Conservation (phyloP, 1,140 invertebrate species). For the Drosophila persimilis region DNA sequence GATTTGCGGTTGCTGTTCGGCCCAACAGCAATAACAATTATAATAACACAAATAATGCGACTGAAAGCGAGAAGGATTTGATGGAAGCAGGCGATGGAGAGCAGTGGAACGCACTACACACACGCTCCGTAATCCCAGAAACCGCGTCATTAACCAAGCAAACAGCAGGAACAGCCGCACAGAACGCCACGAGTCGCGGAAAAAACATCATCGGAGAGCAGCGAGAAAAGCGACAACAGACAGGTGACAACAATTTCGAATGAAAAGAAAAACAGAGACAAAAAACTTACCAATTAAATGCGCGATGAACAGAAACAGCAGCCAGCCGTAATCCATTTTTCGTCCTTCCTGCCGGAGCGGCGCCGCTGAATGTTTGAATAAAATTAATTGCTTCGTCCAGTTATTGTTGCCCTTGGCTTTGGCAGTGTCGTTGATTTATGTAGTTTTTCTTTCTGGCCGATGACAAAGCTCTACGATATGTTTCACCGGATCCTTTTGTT, state of each 20-base stretch:
- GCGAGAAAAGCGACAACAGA: background rate
- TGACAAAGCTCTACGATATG: background rate
- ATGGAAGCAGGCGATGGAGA: conserved; percentile 38
- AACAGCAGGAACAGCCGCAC: conserved; percentile 27
- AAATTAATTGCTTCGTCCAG: conserved; percentile 64
- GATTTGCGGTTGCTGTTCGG: conserved; percentile 65
- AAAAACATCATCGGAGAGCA: conserved; percentile 11
- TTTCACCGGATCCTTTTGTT: conserved; percentile 29
- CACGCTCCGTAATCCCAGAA: conserved; percentile 48
- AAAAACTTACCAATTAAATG: conserved; percentile 71
- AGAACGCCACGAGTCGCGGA: background rate
- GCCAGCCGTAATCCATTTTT: conserved; percentile 73
- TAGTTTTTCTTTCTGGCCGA: conserved; percentile 18
- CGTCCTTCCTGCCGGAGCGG: conserved; percentile 20
- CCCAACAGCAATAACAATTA: conserved; percentile 58
- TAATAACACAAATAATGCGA: conserved; percentile 50
- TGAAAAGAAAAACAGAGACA: conserved; percentile 21
- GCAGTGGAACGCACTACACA: conserved; percentile 42
- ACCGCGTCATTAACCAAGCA: conserved; percentile 49
- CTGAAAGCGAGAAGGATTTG: conserved; percentile 35
- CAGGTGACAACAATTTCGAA: conserved; percentile 1
- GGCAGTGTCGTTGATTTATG: conserved; percentile 43
- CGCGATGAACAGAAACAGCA: conserved; percentile 60
- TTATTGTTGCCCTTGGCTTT: conserved; percentile 50
- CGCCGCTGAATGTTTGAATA: conserved; percentile 45